Conservation (phyloP, 2,113 vertebrate species). For the Hipposideros armiger region DNA sequence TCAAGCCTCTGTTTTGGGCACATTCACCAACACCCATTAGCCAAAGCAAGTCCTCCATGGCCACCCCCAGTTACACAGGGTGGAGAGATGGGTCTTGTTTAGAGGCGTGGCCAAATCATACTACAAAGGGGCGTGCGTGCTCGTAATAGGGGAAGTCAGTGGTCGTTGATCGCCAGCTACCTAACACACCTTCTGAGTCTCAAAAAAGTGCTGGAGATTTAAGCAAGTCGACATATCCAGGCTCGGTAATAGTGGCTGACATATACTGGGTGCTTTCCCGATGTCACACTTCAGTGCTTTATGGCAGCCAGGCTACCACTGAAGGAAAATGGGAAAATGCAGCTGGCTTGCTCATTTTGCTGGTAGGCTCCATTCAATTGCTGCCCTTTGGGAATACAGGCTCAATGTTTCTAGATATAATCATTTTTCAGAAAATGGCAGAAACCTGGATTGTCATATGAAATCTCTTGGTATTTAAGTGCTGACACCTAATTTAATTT, state of each 20-base stretch:
- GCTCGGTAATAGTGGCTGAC: background rate
- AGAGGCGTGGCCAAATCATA: background rate
- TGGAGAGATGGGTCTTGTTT: background rate
- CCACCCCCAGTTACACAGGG: background rate
- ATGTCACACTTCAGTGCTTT: background rate
- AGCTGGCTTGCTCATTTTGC: background rate
- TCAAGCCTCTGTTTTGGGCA: background rate
- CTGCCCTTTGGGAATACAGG: accelerated
- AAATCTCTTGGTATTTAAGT: background rate
- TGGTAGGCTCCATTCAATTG: background rate
- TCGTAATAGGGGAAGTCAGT: accelerated
- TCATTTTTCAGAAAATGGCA: background rate
- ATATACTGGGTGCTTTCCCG: accelerated
- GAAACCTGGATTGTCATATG: background rate
- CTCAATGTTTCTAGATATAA: background rate
- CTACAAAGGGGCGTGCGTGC: accelerated
- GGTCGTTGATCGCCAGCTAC: background rate
- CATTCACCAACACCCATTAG: background rate
- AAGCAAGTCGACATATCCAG: background rate
- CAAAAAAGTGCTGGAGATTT: background rate
- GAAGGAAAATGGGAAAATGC: background rate
- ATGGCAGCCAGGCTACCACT: background rate
- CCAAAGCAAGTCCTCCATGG: background rate
- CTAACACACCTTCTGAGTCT: background rate
- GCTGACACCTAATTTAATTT: background rate